Evolutionary conservation across 30 jellyfish, hydroid and myxozoan species (phyloP), one percentile per base, ranked within the genome.

Genomic region (Hydra vulgaris): DNA sequence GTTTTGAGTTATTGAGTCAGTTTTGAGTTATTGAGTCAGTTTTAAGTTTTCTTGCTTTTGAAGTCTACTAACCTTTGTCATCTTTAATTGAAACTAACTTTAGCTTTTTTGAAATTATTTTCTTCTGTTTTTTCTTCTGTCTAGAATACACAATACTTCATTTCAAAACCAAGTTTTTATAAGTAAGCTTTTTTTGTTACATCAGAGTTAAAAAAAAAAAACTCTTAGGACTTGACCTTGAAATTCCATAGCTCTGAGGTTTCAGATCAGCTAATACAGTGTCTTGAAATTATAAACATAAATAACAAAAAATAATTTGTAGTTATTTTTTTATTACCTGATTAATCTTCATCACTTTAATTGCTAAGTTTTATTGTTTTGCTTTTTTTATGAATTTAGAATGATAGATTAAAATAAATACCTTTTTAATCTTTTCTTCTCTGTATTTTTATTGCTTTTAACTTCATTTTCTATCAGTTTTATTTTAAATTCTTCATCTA

Each of bases 341-440:
- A 40, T 40, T 40, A 5, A 40, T 40, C 12, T 40, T 3, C 5
- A 40, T 21, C 15, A 69, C 5, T 1, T 21, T 19, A 1, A 27
- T 25, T 25, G 66, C 53, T 3, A 40, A 40, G 12, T 40, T 3
- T 3, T 5, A 3, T 3, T 3, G 12, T 40, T 40, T 5, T 40
- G 5, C 61, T 12, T 12, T 40, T 5, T 40, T 40, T 3, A 40
- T 3, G 12, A 40, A 40, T 40, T 40, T 40, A 40, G 12, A 5
- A 40, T 40, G 61, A 40, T 3, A 40, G 12, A 12, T 12, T 40
- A 15, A 5, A 78, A 15, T 21, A 7, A 21, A 20, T n/a, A 89
- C 97, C 97, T 82, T 72, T 90, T 90, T 25, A 88, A 84, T 85
- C 97, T 66, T 54, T 80, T 71, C 79, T 90, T 90, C 18, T 84